A percentile compares a stretch with the other conserved stretches of the same genome.
Conservation (phyloP, 2,797 vertebrate species). For the Erithacus rubecula region DNA sequence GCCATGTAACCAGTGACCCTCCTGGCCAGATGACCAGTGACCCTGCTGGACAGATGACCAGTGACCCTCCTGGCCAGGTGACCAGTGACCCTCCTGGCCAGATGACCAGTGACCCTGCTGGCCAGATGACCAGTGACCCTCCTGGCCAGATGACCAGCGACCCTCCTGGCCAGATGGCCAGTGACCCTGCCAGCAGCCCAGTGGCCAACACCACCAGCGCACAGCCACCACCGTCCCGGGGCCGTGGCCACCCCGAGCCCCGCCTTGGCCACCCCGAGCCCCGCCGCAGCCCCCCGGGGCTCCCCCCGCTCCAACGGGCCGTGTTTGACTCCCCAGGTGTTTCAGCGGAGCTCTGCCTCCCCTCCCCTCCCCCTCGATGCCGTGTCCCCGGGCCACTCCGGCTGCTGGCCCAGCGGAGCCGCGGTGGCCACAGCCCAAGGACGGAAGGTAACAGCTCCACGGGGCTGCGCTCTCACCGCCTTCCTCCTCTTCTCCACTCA, state of each 20-base stretch:
- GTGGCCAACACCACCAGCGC: background rate
- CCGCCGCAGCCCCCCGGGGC: background rate
- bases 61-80: no score
- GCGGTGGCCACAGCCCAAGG: slow-evolving; percentile 63
- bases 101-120: background rate
- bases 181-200: background rate
- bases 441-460: slow-evolving; percentile 82
- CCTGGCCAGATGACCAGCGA: no score
- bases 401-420: slow-evolving; percentile 69
- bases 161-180: background rate
- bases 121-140: background rate
- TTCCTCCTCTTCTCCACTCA: slow-evolving; percentile 20
- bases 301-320: slow-evolving; percentile 23
- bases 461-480: slow-evolving; percentile 52
- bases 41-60: no score
- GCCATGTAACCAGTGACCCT: background rate
- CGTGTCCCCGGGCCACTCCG: slow-evolving; percentile 58
- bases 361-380: slow-evolving; percentile 68
- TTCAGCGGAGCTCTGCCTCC: slow-evolving; percentile 79
- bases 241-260: rapidly evolving
- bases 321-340: slow-evolving; percentile 81
- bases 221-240: no score
- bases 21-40: background rate
- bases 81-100: background rate
- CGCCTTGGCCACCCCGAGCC: rapidly evolving